Percentiles rank a stretch among this genome's conserved stretches.
Conservation (phyloP, 2,888 invertebrate genomes). For the Fragum sueziense region DNA sequence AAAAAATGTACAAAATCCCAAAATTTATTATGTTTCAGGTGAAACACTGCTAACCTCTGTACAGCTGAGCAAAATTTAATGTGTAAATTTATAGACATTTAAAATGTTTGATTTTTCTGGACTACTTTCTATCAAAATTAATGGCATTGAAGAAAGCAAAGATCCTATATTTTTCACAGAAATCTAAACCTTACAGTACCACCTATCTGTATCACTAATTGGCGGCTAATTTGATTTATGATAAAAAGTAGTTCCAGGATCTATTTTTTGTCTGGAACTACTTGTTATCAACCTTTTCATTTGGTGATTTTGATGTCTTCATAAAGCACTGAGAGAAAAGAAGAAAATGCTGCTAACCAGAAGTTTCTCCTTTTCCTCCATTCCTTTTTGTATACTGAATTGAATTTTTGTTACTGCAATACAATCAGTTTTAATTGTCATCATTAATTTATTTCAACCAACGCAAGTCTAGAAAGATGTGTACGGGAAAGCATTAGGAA, state of each 20-base stretch:
- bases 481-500: neutral
- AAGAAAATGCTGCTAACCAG: neutral
- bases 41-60: no score
- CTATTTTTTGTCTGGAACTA: constrained; percentile 14
- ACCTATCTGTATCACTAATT: neutral
- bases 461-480: neutral
- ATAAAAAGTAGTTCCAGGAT: constrained; percentile 39
- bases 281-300: neutral
- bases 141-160: no score
- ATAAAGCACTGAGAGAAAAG: neutral
- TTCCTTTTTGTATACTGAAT: neutral
- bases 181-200: neutral
- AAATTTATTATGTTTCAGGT: no score
- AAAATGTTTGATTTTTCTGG: no score
- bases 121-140: no score
- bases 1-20: no score
- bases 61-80: no score
- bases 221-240: constrained; percentile 6
- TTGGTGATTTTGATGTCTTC: neutral
- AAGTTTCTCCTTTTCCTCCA: neutral
- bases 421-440: neutral
- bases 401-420: neutral
- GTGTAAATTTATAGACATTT: no score
- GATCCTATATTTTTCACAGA: neutral
- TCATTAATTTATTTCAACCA: neutral